Conservation (phyloP, 2,797 vertebrate species). For the Myiotriccus ornatus region DNA sequence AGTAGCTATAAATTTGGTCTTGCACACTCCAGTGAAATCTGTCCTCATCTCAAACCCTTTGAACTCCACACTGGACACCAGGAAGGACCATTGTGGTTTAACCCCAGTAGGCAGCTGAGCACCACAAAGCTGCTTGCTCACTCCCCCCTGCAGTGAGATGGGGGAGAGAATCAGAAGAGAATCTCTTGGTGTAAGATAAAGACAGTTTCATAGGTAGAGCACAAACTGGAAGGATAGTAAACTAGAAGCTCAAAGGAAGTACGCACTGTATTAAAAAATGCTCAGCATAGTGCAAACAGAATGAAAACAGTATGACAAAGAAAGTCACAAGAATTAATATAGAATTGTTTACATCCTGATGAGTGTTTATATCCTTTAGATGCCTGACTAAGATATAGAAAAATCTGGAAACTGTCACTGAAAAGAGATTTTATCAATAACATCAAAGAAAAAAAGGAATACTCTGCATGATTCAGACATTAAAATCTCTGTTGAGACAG, state of each 20-base stretch:
- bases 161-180: not conserved
- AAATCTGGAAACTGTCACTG: not conserved
- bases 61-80: fast-evolving
- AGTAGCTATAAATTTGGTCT: not conserved
- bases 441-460: not conserved
- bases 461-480: not conserved
- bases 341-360: not conserved
- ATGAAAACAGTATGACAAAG: not conserved
- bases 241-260: not conserved
- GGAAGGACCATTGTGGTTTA: not conserved
- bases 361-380: not conserved
- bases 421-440: not conserved
- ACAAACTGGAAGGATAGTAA: not conserved
- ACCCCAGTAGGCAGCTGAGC: not conserved
- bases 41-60: not conserved
- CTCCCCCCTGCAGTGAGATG: not conserved
- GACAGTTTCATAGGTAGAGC: not conserved
- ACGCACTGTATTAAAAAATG: not conserved
- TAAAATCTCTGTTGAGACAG: not conserved
- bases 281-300: not conserved
- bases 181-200: not conserved
- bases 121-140: fast-evolving
- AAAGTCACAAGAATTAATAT: not conserved
- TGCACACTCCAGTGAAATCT: fast-evolving
- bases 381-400: not conserved